These are phyloP conservation scores for Drosophila ironensis DNA, from an alignment of 1,140 invertebrate species.

Conservation along the genomic window DNA sequence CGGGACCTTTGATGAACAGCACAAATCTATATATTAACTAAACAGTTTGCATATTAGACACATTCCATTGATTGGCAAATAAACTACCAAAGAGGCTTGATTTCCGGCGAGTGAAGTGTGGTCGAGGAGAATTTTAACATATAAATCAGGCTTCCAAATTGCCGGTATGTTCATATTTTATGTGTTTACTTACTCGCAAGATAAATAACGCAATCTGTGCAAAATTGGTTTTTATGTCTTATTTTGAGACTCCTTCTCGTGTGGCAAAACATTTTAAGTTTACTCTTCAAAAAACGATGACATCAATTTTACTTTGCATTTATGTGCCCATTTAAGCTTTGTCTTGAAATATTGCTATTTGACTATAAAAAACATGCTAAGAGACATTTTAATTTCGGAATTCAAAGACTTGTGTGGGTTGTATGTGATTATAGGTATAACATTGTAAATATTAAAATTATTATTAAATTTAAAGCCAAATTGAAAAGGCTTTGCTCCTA, in stretches of 20 bases:
- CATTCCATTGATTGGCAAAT: constrained; percentile 5
- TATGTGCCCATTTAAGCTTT: neutral
- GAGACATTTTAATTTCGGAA: too few species aligned
- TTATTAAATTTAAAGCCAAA: too few species aligned
- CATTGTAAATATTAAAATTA: too few species aligned
- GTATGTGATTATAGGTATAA: too few species aligned
- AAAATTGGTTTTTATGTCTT: constrained; percentile 21
- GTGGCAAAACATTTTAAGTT: neutral
- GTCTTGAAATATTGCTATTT: neutral
- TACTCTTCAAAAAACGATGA: neutral
- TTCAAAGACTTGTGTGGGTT: too few species aligned
- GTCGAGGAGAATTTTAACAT: neutral
- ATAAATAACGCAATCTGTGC: constrained; percentile 29
- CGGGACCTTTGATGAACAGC: neutral
- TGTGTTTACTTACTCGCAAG: constrained; percentile 26
- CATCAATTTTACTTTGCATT: constrained; percentile 12
- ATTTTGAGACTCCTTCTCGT: neutral
- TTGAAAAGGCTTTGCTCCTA: too few species aligned
- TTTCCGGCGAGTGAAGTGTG: neutral
- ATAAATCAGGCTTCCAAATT: constrained; percentile 32
- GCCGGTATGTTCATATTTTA: constrained; percentile 27
- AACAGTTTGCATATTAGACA: constrained; percentile 13
- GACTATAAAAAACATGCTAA: neutral
- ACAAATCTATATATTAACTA: constrained; percentile 8
- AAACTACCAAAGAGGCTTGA: neutral